Conservation (phyloP, 2,113 vertebrate genomes). For the Cyprinus carpio region DNA sequence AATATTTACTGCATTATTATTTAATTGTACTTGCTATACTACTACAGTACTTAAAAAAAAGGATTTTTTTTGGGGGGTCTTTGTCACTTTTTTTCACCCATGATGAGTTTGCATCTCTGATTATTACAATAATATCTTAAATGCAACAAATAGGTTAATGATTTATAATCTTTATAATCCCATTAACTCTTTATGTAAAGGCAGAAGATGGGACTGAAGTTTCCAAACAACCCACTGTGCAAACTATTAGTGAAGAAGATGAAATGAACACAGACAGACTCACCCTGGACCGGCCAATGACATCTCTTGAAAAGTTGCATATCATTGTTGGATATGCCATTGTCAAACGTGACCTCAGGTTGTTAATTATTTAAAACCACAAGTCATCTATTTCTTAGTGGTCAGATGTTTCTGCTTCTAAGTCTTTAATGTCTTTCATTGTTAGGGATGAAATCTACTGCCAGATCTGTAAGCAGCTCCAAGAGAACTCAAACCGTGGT, state of each 20-base stretch:
- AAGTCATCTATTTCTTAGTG: not conserved
- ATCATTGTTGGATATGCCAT: slow-evolving; percentile 88
- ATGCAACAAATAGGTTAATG: not conserved
- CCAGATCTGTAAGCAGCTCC: slow-evolving; percentile 98
- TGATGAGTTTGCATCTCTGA: no score
- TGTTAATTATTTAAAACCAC: slow-evolving; percentile 4
- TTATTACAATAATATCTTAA: no score
- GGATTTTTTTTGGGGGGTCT: no score
- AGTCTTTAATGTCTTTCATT: not conserved
- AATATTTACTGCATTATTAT: no score
- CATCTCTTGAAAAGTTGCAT: slow-evolving; percentile 92
- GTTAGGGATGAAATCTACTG: slow-evolving; percentile 96
- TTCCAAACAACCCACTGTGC: slow-evolving; percentile 61
- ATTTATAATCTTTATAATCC: slow-evolving; percentile 23
- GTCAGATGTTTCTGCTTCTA: not conserved
- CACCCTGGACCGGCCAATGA: slow-evolving; percentile 82
- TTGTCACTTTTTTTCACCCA: no score
- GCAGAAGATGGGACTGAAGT: slow-evolving; percentile 46
- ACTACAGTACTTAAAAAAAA: no score
- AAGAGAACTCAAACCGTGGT: slow-evolving; percentile 82
- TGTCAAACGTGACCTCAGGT: slow-evolving; percentile 86
- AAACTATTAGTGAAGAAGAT: slow-evolving; percentile 74
- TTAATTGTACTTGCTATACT: no score
- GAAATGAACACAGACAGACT: slow-evolving; percentile 73
- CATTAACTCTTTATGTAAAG: not conserved